phyloP scores from a whole-genome alignment of 2,797 vertebrate species.

The Lutjanus argentimaculatus region DNA sequence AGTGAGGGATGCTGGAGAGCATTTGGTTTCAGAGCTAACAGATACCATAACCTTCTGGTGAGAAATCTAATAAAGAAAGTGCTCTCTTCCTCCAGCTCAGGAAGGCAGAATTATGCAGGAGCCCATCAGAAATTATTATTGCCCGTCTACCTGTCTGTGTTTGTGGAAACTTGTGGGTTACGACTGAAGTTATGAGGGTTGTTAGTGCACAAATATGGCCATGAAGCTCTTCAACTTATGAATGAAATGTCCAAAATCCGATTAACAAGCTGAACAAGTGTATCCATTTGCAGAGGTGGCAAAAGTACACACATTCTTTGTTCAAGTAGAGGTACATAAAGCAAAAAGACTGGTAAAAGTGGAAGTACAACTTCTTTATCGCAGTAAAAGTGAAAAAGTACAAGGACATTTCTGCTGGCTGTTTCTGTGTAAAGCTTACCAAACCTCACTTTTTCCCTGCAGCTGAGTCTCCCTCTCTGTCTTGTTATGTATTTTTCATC shows the following conservation, averaged over 20 bases:
- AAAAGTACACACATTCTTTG: too few species aligned
- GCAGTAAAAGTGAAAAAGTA: too few species aligned
- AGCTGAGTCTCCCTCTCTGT: too few species aligned
- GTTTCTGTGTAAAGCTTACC: too few species aligned
- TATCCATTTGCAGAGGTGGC: background rate
- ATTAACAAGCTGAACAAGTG: conserved; percentile 58
- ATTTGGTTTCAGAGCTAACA: conserved; percentile 71
- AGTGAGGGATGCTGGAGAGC: conserved; percentile 63
- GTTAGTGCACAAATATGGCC: conserved; percentile 15
- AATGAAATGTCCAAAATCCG: conserved; percentile 35
- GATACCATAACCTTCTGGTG: conserved; percentile 61
- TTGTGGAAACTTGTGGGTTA: conserved; percentile 45
- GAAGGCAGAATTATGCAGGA: conserved; percentile 56
- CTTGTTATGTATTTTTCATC: too few species aligned
- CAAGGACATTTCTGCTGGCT: too few species aligned
- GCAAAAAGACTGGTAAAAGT: too few species aligned
- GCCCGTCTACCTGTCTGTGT: conserved; percentile 54
- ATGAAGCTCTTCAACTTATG: conserved; percentile 18
- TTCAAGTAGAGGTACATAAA: too few species aligned
- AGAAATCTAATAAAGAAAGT: conserved; percentile 70
- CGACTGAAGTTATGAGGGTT: conserved; percentile 22
- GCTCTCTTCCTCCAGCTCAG: conserved; percentile 49
- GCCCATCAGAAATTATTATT: conserved; percentile 44
- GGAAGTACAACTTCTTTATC: too few species aligned
- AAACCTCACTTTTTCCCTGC: too few species aligned